Evolutionary conservation across 2,113 vertebrate species (phyloP).

Genomic region (Rhagologus leucostigma): DNA sequence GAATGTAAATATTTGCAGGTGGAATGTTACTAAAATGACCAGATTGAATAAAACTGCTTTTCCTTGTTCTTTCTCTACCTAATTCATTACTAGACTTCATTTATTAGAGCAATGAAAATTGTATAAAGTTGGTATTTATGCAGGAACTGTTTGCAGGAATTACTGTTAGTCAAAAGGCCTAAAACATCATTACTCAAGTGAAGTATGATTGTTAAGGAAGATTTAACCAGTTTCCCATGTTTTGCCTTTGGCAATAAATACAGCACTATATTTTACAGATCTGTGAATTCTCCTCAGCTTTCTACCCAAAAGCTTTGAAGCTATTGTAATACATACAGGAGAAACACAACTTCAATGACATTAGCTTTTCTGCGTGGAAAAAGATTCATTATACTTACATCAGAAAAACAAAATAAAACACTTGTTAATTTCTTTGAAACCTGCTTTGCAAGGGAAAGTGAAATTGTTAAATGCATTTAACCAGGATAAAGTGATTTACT

Average conservation of each 20-base stretch:
- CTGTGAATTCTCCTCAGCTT: neutral
- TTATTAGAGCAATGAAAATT: neutral
- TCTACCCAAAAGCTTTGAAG: neutral
- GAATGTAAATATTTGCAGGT: neutral
- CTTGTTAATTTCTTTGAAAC: slow-evolving; percentile 56
- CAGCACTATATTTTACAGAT: neutral
- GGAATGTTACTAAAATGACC: neutral
- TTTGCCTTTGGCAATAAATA: slow-evolving; percentile 15
- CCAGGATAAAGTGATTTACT: slow-evolving; percentile 60
- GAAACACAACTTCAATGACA: neutral
- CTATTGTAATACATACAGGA: neutral
- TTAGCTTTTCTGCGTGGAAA: neutral
- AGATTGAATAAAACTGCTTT: neutral
- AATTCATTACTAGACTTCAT: neutral
- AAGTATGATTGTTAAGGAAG: slow-evolving; percentile 22
- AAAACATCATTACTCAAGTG: neutral
- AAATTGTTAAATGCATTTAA: slow-evolving; percentile 58
- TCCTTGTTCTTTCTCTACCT: neutral
- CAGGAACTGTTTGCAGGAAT: neutral
- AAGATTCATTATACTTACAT: slow-evolving; percentile 6
- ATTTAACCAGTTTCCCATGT: neutral
- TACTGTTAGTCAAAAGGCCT: neutral
- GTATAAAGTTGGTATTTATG: neutral
- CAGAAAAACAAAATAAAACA: slow-evolving; percentile 7
- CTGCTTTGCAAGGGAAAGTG: slow-evolving; percentile 48